Conservation (phyloP, 2,797 vertebrate species). For the Anguilla megastoma region DNA sequence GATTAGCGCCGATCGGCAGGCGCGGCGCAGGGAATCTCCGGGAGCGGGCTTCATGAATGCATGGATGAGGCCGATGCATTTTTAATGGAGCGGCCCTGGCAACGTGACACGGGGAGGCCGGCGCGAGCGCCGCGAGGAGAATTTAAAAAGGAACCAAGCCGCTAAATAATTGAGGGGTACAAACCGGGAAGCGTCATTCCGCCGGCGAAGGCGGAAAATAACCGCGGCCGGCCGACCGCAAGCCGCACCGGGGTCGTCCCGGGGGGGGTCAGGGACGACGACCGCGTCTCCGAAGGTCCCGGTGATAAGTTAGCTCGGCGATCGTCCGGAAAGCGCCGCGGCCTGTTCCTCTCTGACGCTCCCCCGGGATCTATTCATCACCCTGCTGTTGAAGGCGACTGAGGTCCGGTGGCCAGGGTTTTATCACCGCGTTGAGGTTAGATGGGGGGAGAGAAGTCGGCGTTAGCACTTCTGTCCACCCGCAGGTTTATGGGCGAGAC, state of each 20-base stretch:
- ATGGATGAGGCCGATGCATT: conserved; percentile 64
- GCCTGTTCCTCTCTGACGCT: conserved; percentile 6
- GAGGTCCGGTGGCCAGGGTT: conserved; percentile 58
- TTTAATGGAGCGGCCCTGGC: conserved; percentile 53
- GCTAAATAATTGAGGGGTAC: conserved; percentile 74
- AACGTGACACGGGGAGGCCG: conserved; percentile 53
- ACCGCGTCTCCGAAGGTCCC: not conserved
- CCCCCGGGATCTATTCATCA: conserved; percentile 61
- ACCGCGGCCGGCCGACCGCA: not conserved
- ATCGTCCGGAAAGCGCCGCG: not conserved
- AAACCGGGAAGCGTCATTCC: conserved; percentile 67
- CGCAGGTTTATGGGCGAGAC: conserved; percentile 58
- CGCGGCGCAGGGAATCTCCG: conserved; percentile 54
- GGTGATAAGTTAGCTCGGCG: not conserved
- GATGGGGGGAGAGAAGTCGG: conserved; percentile 53
- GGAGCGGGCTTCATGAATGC: conserved; percentile 68
- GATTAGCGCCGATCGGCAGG: conserved; percentile 25
- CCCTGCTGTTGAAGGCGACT: conserved; percentile 57
- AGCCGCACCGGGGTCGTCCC: not conserved
- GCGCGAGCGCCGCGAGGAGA: conserved; percentile 58
- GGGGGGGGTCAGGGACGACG: not conserved
- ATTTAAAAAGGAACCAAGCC: conserved; percentile 72
- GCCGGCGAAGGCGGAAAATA: not conserved
- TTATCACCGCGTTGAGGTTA: conserved; percentile 51
- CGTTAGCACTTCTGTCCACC: conserved; percentile 68